phyloP scores from a whole-genome alignment of 2,797 vertebrate genomes.

The Epinephelus malabaricus region DNA sequence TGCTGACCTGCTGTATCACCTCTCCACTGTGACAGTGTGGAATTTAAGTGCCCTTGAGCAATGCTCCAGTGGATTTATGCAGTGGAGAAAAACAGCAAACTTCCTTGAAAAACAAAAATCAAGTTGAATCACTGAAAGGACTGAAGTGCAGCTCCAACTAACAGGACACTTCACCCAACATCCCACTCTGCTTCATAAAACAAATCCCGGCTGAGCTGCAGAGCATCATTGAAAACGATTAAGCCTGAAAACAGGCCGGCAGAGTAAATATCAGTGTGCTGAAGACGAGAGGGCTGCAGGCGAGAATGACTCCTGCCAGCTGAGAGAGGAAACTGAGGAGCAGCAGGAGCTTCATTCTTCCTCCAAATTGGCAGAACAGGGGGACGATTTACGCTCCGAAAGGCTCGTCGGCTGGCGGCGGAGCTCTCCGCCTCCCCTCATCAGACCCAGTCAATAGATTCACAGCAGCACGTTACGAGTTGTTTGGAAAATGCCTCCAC shows the following conservation, averaged over 20 bases:
- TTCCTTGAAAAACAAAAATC: not conserved
- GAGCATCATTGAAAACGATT: conserved; percentile 24
- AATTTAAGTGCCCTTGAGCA: not conserved
- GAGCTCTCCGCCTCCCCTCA: conserved; percentile 29
- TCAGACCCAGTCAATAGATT: conserved; percentile 42
- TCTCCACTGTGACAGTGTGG: not conserved
- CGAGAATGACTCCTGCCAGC: conserved; percentile 58
- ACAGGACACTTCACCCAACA: conserved; percentile 19
- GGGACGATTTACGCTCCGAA: conserved; percentile 51
- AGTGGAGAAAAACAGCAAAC: not conserved
- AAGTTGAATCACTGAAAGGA: not conserved
- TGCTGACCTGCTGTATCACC: not conserved
- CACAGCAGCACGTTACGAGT: conserved; percentile 23
- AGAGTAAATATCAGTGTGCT: conserved; percentile 27
- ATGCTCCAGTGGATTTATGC: not conserved
- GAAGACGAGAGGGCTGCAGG: conserved; percentile 40
- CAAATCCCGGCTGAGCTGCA: conserved; percentile 29
- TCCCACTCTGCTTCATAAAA: conserved; percentile 39
- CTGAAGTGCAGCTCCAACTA: not conserved
- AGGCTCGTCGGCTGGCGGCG: conserved; percentile 26
- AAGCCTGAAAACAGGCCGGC: conserved; percentile 37
- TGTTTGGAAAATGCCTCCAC: conserved; percentile 35
- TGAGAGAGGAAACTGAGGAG: conserved; percentile 36
- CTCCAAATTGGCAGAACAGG: conserved; percentile 64
- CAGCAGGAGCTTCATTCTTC: conserved; percentile 63